Evolutionary conservation across 2,113 vertebrate genomes (phyloP), one percentile per base, ranked within the genome.

Genomic region (Todiramphus saurophagus): DNA sequence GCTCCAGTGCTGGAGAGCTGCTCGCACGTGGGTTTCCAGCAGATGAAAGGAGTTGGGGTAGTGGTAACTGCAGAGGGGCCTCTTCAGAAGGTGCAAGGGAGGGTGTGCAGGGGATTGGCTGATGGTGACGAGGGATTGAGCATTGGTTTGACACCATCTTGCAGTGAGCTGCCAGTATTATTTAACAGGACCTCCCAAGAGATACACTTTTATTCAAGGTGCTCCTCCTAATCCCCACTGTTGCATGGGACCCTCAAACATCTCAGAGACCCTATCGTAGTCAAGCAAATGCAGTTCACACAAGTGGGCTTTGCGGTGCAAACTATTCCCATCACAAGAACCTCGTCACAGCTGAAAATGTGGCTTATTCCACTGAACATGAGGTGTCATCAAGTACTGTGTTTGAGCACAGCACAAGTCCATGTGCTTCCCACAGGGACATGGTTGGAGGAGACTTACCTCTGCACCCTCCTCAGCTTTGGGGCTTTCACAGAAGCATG

Each of bases 361-460:
- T 3, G 5, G 13, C 16, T 5, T 4, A 5, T 39, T 39, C 44
- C 50, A 51, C 13, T 0, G 1, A 67, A 33, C 16, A 12, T 1
- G 0, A 15, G 10, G 6, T 78, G 24, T 30, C 25, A 56, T 21
- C 31, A 58, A 72, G 41, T 55, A 51, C 55, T 80, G 16, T 7
- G 3, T 82, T 20, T 67, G 20, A 79, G 20, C 1, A 13, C 31
- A 72, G 39, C 4, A 2, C 1, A 4, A 16, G 78, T 96, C 24
- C 24, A 8, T 68, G 35, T 77, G 43, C 55, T 83, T 83, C 70
- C 43, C 58, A 72, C 46, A 85, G 43, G 30, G 24, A 80, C 3
- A 4, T 0, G 1, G 50, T 83, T 66, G 72, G 56, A 91, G 66
- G 39, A 89, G 37, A 97, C 97, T 97, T 96, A 97, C 97, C 97